Evolutionary conservation across 2,797 vertebrate species (phyloP), one percentile per base, ranked within the genome.

Genomic region (Monodelphis domestica): DNA sequence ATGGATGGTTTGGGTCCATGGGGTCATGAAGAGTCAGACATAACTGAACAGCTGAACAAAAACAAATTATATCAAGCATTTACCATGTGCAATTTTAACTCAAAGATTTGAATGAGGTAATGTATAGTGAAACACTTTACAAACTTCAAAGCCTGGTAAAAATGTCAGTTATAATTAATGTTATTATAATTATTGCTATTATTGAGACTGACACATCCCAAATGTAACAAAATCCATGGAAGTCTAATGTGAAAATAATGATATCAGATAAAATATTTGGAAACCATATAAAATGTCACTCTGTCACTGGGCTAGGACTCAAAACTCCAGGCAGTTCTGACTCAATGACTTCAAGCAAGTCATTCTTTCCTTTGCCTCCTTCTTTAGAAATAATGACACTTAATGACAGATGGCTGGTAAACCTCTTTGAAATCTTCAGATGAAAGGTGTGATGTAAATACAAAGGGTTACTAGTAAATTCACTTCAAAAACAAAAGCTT

Each of bases 391-490:
- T 12, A 93, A 56, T 50, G 87, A 26, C n/a, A 54, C 50, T 30
- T 95, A 91, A 91, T 78, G 57, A n/a, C 0, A 89, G 21, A 29
- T 24, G 89, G 26, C 38, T 84, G 55, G 53, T n/a, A 94, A 95
- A 89, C 89, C 88, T 84, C 70, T 78, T 91, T 95, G 51, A 94
- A 56, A 88, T 30, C 38, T 38, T 93, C 51, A 88, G 21, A 33
- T 95, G 54, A 93, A 95, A 95, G 94, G 59, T 57, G 6, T 33
- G 38, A 38, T 89, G 57, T 59, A 54, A 94, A 91, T 57, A 89
- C 54, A 90, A 92, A 95, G 54, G 21, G 29, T 45, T 15, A 94
- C 70, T 89, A 54, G 54, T 91, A 91, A 94, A 90, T 54, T 51
- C 28, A 63, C 53, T 90, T 93, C 51, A 89, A 89, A 24, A 63